Percentiles rank a stretch among this genome's conserved stretches.
phyloP scores from a whole-genome alignment of 92 coral and sea anemone genomes.

The Micromussa lordhowensis region DNA sequence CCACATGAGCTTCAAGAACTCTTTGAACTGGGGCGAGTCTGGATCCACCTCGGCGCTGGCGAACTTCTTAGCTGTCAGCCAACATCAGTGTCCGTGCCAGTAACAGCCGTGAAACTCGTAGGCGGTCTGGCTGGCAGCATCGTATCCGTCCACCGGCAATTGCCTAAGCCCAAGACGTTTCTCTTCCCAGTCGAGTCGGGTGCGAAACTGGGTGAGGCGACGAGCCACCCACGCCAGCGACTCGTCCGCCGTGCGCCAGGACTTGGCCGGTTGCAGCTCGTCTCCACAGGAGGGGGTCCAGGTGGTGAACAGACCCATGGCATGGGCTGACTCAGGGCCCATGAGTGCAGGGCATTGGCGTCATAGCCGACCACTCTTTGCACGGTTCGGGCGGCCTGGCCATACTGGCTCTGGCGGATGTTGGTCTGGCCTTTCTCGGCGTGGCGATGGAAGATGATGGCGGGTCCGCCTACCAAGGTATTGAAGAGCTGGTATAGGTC shows the following conservation, averaged over 20 bases:
- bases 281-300: not conserved
- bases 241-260: conserved; percentile 4
- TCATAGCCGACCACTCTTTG: conserved; percentile 39
- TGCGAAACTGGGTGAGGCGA: no score
- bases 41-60: not conserved
- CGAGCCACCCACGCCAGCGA: no score
- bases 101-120: not conserved
- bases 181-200: not conserved
- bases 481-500: conserved; percentile 22
- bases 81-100: not conserved
- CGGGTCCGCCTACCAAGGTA: not conserved
- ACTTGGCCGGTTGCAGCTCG: not conserved
- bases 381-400: not conserved
- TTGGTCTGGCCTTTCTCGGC: not conserved
- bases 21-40: not conserved
- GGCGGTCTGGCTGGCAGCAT: not conserved
- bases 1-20: no score
- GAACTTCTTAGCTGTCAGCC: not conserved
- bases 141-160: not conserved
- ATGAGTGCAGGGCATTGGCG: conserved; percentile 47
- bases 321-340: conserved; percentile 40
- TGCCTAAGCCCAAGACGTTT: not conserved
- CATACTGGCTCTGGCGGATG: not conserved
- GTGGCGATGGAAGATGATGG: not conserved
- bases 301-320: conserved; percentile 29